Evolutionary conservation across 2,797 vertebrate genomes (phyloP).

Genomic region (Hephaestus fuliginosus): DNA sequence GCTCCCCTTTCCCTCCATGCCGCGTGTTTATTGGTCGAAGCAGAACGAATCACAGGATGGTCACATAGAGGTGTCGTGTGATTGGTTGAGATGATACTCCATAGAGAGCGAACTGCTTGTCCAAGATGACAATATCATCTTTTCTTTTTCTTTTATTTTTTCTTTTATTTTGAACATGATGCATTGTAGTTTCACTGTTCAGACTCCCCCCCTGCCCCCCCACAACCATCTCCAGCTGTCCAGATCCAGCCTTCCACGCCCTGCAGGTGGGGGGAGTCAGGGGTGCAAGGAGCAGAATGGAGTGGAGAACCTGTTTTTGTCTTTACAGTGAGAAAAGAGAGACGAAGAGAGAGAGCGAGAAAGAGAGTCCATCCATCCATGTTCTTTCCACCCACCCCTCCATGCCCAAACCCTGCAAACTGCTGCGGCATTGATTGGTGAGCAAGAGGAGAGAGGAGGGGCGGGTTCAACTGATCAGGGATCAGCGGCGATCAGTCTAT

Average conservation of each 20-base stretch:
- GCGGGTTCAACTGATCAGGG: slow-evolving; percentile 74
- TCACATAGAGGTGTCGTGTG: slow-evolving; percentile 73
- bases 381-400: slow-evolving; percentile 56
- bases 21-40: slow-evolving; percentile 70
- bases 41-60: slow-evolving; percentile 79
- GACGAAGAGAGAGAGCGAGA: slow-evolving; percentile 53
- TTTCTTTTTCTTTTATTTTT: slow-evolving; percentile 32
- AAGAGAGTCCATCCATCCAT: slow-evolving; percentile 55
- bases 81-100: slow-evolving; percentile 79
- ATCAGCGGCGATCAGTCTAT: slow-evolving; percentile 67
- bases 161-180: slow-evolving; percentile 59
- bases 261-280: slow-evolving; percentile 26
- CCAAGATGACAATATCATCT: slow-evolving; percentile 59
- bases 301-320: slow-evolving; percentile 56
- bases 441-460: slow-evolving; percentile 73
- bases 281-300: slow-evolving; percentile 48
- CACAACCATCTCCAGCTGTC: slow-evolving; percentile 29
- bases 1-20: slow-evolving; percentile 51
- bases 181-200: slow-evolving; percentile 58
- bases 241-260: slow-evolving; percentile 40
- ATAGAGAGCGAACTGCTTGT: slow-evolving; percentile 58
- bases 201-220: background rate
- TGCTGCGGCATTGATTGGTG: slow-evolving; percentile 52
- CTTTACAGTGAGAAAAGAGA: slow-evolving; percentile 56
- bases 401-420: slow-evolving; percentile 28